These are phyloP conservation scores for Sinotaia quadrata DNA, from an alignment of 2,888 invertebrate genomes.

Conservation along the genomic window DNA sequence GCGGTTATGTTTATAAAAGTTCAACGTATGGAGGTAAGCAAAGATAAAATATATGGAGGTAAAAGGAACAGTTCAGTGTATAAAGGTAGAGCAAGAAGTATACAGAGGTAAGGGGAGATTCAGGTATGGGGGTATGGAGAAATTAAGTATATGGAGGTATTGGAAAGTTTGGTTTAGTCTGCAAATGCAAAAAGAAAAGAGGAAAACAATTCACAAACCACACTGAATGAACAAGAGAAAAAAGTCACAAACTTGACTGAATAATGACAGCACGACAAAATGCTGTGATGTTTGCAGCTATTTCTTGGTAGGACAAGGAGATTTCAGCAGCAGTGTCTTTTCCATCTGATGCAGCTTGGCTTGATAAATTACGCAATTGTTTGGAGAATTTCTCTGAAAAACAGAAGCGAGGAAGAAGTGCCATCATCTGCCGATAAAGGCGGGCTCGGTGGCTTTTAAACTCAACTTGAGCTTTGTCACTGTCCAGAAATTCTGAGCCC, in stretches of 20 bases:
- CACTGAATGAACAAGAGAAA: no score
- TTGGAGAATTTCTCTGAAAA: conserved; percentile 61
- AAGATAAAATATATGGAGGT: no score
- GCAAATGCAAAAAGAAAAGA: no score
- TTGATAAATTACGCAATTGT: conserved; percentile 53
- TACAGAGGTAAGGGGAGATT: no score
- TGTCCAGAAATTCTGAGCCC: conserved; percentile 43
- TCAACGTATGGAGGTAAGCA: no score
- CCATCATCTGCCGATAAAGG: conserved; percentile 83
- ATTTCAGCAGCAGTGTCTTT: conserved; percentile 52
- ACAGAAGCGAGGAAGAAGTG: conserved; percentile 81
- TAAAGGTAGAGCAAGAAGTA: no score
- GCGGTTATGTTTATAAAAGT: no score
- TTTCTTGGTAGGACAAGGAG: conserved; percentile 59
- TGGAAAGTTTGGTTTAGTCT: no score
- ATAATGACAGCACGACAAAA: conserved; percentile 65
- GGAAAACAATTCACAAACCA: no score
- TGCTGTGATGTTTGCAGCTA: conserved; percentile 66
- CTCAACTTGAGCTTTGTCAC: conserved; percentile 63
- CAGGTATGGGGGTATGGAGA: no score
- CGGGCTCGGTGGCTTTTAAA: conserved; percentile 74
- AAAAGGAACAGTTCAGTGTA: no score
- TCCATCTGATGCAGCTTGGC: conserved; percentile 35
- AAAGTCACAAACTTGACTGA: conserved; percentile 49
- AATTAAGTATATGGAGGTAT: no score